Conservation (phyloP, 1,140 invertebrate genomes). For the Macrocentrus cingulum region DNA sequence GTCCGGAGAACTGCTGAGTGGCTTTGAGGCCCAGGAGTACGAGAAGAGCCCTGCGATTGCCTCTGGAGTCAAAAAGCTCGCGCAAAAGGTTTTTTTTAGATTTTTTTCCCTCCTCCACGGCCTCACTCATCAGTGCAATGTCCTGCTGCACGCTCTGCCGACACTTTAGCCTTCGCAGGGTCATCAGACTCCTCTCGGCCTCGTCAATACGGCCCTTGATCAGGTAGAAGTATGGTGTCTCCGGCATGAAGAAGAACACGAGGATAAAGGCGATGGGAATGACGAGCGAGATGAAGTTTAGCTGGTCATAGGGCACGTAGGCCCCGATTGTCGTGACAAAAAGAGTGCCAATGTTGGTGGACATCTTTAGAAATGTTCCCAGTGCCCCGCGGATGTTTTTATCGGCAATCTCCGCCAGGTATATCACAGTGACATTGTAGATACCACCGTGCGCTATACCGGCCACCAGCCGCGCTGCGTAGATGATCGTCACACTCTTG, state of each 20-base stretch:
- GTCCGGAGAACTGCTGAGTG: constrained; percentile 75
- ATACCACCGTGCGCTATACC: constrained; percentile 60
- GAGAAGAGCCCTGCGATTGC: constrained; percentile 67
- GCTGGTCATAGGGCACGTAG: constrained; percentile 52
- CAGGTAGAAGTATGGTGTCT: constrained; percentile 75
- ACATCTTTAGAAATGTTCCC: constrained; percentile 57
- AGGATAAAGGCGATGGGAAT: constrained; percentile 64
- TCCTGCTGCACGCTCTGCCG: constrained; percentile 63
- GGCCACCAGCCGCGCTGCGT: constrained; percentile 43
- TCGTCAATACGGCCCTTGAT: constrained; percentile 61
- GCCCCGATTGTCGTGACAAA: constrained; percentile 59
- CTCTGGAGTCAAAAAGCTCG: constrained; percentile 62
- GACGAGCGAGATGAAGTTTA: constrained; percentile 57
- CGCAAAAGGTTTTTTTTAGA: constrained; percentile 60
- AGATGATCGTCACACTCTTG: constrained; percentile 36
- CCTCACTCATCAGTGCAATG: constrained; percentile 63
- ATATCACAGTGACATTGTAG: constrained; percentile 58
- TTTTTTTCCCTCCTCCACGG: constrained; percentile 61
- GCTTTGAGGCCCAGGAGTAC: constrained; percentile 69
- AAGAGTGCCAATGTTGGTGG: constrained; percentile 61
- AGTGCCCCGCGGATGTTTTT: constrained; percentile 60
- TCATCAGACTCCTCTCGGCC: constrained; percentile 64
- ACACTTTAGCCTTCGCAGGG: constrained; percentile 61
- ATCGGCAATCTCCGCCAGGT: constrained; percentile 62
- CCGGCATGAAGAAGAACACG: constrained; percentile 70